A percentile compares a stretch with the other conserved stretches of the same genome.
Evolutionary conservation across 2,113 vertebrate species (phyloP).

Genomic region (Tupaia tana): DNA sequence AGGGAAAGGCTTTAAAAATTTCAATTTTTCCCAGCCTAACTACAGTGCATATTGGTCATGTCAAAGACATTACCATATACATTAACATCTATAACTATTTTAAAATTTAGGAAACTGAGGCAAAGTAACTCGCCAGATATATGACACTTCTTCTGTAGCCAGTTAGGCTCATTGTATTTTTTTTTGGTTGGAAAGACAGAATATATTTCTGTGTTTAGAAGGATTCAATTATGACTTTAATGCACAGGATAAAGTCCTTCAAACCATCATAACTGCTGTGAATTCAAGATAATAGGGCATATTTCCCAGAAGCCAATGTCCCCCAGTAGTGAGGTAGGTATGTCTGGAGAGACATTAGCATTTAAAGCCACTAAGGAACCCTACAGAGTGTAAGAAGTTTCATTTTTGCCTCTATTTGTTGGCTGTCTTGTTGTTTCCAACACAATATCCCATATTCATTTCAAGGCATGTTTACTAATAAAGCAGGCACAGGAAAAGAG

Average conservation of each 20-base stretch:
- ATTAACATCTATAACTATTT: background rate
- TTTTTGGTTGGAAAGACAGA: background rate
- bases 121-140: background rate
- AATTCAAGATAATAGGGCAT: background rate
- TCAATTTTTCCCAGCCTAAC: background rate
- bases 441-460: background rate
- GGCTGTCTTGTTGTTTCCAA: background rate
- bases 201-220: slow-evolving; percentile 2
- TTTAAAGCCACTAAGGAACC: background rate
- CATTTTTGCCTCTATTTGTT: background rate
- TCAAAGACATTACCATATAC: too few species aligned
- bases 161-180: background rate
- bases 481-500: background rate
- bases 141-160: background rate
- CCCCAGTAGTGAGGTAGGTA: background rate
- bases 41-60: too few species aligned
- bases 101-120: background rate
- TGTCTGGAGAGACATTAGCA: background rate
- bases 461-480: background rate
- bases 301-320: background rate
- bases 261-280: background rate
- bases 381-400: background rate
- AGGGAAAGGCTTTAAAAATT: background rate
- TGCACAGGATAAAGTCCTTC: background rate
- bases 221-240: background rate